Conservation (phyloP, 2,113 vertebrate genomes). For the Seriola aureovittata region DNA sequence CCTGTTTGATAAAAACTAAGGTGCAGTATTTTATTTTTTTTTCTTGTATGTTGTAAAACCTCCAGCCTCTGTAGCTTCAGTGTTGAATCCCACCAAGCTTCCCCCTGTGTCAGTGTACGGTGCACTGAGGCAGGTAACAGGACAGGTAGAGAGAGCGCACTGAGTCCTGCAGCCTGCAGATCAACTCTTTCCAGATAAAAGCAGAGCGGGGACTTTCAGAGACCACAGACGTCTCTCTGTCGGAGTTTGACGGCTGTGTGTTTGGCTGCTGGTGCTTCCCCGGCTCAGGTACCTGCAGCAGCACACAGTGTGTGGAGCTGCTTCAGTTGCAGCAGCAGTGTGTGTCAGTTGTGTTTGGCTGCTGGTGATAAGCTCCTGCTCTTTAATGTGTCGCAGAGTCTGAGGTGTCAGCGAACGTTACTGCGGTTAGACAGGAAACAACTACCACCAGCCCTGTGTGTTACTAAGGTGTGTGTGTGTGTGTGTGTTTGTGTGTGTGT, state of each 20-base stretch:
- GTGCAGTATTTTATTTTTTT: too few species aligned
- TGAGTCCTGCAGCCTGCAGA: not conserved
- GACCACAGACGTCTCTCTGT: not conserved
- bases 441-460: constrained; percentile 32
- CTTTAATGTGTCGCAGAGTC: constrained; percentile 30
- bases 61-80: too few species aligned
- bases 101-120: too few species aligned
- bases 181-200: not conserved
- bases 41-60: too few species aligned
- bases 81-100: too few species aligned
- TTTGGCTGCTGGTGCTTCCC: not conserved
- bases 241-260: not conserved
- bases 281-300: constrained; percentile 3
- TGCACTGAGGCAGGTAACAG: too few species aligned
- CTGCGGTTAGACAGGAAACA: constrained; percentile 64
- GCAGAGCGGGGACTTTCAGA: not conserved
- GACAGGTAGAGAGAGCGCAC: too few species aligned
- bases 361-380: constrained; percentile 58
- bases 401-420: constrained; percentile 56
- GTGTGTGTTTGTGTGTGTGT: constrained; percentile 20
- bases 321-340: constrained; percentile 44
- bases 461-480: not conserved
- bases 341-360: constrained; percentile 63
- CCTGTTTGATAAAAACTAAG: too few species aligned
- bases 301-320: not conserved